Percentiles rank a stretch among this genome's conserved stretches.
Conservation (phyloP, 1,140 invertebrate species). For the Pinna nobilis region DNA sequence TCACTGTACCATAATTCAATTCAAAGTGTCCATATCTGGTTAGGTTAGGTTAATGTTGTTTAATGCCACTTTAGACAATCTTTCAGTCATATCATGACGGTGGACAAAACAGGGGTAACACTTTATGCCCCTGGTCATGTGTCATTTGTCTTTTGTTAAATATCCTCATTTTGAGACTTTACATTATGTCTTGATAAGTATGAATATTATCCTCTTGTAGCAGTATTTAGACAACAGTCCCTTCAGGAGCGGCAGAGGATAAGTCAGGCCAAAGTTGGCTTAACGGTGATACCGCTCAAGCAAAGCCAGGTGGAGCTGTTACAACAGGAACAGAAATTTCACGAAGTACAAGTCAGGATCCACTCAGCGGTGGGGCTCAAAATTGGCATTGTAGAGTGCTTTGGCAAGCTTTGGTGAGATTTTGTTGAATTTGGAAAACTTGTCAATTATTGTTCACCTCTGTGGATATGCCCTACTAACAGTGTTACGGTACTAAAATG, state of each 20-base stretch:
- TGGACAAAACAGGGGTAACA: not conserved
- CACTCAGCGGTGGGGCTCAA: slow-evolving; percentile 5
- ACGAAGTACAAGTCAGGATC: slow-evolving; percentile 25
- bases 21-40: too few species aligned
- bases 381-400: slow-evolving; percentile 20
- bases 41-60: too few species aligned
- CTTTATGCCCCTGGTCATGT: too few species aligned
- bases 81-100: not conserved
- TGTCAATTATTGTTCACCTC: too few species aligned
- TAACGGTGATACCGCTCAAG: slow-evolving; percentile 33
- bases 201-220: not conserved
- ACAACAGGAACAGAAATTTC: slow-evolving; percentile 32
- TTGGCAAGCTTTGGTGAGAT: slow-evolving; percentile 22
- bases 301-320: slow-evolving; percentile 40
- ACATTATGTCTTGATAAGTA: not conserved
- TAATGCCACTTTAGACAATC: not conserved
- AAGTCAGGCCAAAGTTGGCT: not conserved
- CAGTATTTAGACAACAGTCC: slow-evolving; percentile 28
- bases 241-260: slow-evolving; percentile 34
- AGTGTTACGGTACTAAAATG: too few species aligned
- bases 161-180: too few species aligned
- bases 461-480: too few species aligned
- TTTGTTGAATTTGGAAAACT: not conserved
- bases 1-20: too few species aligned
- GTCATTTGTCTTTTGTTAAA: too few species aligned